Base-by-base conservation (phyloP, 2,797 vertebrate genomes). In the Lutjanus campechanus region DNA sequence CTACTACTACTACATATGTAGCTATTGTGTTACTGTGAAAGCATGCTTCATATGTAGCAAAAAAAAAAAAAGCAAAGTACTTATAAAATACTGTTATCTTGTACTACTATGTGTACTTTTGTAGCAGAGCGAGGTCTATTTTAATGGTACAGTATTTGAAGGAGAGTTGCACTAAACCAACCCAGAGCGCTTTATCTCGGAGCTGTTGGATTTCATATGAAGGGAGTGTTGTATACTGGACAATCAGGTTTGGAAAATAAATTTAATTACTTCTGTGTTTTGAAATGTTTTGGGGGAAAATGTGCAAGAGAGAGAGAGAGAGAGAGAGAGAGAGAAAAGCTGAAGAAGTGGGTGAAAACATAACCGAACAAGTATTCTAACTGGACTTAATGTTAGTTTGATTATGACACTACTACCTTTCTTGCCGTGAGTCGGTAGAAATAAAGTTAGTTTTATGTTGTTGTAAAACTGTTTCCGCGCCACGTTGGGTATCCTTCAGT, bases 21-120 rank as follows among this genome's bases (percentile, higher is more conserved):
- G 86, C 88, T 85, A 20, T 88, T 69, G 87, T 91, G 84, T 88
- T 89, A 74, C 84, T 84, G 88, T 90, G 86, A 85, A 61, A 77
- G 90, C 91, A 92, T 90, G 91, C 82, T 86, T 88, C 90, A 90
- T 90, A 85, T 90, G 88, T 93, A 90, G 90, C 91, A 73, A 72
- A 78, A 80, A 63, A 72, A 78, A 80, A 63, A 58, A 69, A 73
- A 54, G 6, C 25, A 66, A 79, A 71, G 67, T 77, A 73, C 79
- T 77, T 88, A 62, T 85, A 69, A 82, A 82, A 67, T 86, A 29
- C 82, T 85, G 83, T 91, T 76, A 73, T 87, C 79, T 75, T 85
- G 83, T 90, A 86, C 76, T 86, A 82, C 55, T 89, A 8, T 56
- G 85, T 91, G 91, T 90, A 85, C 79, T 88, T 89, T 84, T 89